Evolutionary conservation across 2,797 vertebrate genomes (phyloP).

Genomic region (Myotis vivesi): DNA sequence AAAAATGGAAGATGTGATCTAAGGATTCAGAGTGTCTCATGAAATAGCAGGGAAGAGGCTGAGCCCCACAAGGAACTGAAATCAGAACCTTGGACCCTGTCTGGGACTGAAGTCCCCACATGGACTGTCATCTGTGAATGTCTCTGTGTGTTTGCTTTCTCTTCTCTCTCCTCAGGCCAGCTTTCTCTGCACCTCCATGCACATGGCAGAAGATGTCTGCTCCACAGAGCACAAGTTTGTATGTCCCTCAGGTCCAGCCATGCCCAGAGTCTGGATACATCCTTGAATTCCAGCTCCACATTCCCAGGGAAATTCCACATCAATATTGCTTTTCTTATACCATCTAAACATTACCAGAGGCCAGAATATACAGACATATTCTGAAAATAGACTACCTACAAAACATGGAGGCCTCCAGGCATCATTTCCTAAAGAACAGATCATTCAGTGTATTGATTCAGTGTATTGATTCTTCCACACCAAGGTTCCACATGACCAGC

Average conservation of each 20-base stretch:
- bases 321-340: background rate
- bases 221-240: background rate
- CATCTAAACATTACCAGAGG: background rate
- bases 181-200: background rate
- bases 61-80: background rate
- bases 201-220: background rate
- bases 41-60: background rate
- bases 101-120: background rate
- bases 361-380: background rate
- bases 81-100: background rate
- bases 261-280: background rate
- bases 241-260: background rate
- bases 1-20: background rate
- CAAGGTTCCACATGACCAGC: background rate
- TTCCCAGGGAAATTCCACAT: background rate
- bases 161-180: background rate
- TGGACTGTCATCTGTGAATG: background rate
- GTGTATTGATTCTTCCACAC: background rate
- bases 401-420: background rate
- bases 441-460: background rate
- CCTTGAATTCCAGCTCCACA: background rate
- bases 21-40: background rate
- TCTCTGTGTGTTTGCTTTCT: background rate
- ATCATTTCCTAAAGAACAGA: constrained; percentile 6
- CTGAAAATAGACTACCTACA: background rate